A percentile compares a stretch with the other conserved stretches of the same genome.
Evolutionary conservation across 2,113 vertebrate genomes (phyloP).

Genomic region (Ivindomyrus marchei): DNA sequence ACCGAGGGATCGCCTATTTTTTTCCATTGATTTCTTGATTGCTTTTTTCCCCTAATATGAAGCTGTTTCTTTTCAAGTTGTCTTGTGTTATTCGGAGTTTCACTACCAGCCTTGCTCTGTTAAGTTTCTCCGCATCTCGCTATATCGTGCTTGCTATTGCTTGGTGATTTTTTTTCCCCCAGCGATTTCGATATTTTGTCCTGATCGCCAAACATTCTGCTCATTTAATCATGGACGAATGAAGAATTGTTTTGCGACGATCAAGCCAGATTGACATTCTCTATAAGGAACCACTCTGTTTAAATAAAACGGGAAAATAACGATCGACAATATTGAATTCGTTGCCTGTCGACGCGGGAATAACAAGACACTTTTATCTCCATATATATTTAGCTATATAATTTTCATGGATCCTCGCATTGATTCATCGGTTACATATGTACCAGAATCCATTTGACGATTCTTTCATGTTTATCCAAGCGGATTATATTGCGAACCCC

Average conservation of each 20-base stretch:
- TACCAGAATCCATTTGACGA: background rate
- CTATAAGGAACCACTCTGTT: background rate
- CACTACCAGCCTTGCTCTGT: background rate
- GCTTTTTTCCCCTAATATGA: background rate
- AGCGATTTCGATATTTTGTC: conserved; percentile 10
- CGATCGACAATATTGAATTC: background rate
- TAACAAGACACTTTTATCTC: background rate
- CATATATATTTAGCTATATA: background rate
- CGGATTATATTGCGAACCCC: background rate
- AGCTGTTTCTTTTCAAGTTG: background rate
- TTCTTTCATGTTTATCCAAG: background rate
- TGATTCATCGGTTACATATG: background rate
- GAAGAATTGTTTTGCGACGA: background rate
- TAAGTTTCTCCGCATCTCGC: conserved; percentile 22
- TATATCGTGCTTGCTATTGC: conserved; percentile 32
- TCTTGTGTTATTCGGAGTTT: background rate
- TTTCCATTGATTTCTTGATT: background rate
- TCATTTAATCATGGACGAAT: background rate
- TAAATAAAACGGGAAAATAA: background rate
- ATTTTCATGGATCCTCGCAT: background rate
- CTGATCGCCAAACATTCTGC: background rate
- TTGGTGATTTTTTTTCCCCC: conserved; percentile 15
- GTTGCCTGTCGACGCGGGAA: background rate
- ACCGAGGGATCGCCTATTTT: background rate
- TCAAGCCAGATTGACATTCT: background rate